A percentile compares a stretch with the other conserved stretches of the same genome.
Evolutionary conservation across 2,888 invertebrate genomes (phyloP).

Genomic region (Ligdia adustata): DNA sequence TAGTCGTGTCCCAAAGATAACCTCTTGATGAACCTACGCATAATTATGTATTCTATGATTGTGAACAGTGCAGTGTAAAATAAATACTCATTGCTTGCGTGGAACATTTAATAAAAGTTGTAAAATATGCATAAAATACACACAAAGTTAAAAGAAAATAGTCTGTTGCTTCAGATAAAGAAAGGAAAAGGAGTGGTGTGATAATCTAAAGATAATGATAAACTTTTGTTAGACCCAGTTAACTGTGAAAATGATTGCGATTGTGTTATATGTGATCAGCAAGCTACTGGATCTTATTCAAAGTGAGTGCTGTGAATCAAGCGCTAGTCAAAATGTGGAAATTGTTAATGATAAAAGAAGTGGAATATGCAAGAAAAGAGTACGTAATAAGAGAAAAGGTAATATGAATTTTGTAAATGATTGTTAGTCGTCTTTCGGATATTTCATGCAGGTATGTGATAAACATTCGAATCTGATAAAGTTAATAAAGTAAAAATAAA

Average conservation of each 20-base stretch:
- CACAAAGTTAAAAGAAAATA: slow-evolving; percentile 27
- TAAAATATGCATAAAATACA: no score
- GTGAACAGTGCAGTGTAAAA: slow-evolving; percentile 47
- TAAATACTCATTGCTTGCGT: no score
- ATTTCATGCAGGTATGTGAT: no score
- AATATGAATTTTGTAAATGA: background rate
- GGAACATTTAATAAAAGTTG: no score
- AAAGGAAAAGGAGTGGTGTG: no score
- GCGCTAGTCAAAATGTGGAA: slow-evolving; percentile 2
- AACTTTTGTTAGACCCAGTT: slow-evolving; percentile 31
- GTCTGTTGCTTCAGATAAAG: no score
- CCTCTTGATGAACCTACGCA: slow-evolving; percentile 54
- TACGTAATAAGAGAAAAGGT: slow-evolving; percentile 24
- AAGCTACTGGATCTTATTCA: slow-evolving; percentile 60
- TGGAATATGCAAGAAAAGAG: slow-evolving; percentile 9
- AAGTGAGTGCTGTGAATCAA: slow-evolving; percentile 38
- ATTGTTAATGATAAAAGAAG: background rate
- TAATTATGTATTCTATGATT: no score
- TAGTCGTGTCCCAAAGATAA: slow-evolving; percentile 54
- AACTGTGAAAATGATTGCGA: slow-evolving; percentile 61
- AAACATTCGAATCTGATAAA: no score
- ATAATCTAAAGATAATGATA: slow-evolving; percentile 42
- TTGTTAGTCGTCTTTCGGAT: no score
- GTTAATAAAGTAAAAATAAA: no score
- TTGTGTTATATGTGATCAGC: slow-evolving; percentile 63